These are phyloP conservation scores for human DNA, from an alignment of 2,113 vertebrate genomes.

Conservation along the genomic window GRCh38 chr2:126553001-126553500, in stretches of 20 bases:
- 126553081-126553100: not conserved
- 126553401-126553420: not conserved
- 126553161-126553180: not conserved
- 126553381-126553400: not conserved
- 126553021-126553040: not conserved
- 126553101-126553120: not conserved
- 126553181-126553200: not conserved
- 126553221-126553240: not conserved
- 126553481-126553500: not conserved
- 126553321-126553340: not conserved
- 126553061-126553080: not conserved
- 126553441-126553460: not conserved
- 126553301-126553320: not conserved
- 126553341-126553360: not conserved
- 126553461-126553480: not conserved
- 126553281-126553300: not conserved
- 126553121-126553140: not conserved
- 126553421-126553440: not conserved
- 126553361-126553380: not conserved
- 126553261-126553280: not conserved
- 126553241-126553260: not conserved
- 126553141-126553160: not conserved
- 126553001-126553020: not conserved
- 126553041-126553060: not conserved
- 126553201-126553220: not conserved